These are phyloP conservation scores for pig (Sus scrofa) DNA, from an alignment of 2,113 vertebrate species.

Conservation along the genomic window DNA sequence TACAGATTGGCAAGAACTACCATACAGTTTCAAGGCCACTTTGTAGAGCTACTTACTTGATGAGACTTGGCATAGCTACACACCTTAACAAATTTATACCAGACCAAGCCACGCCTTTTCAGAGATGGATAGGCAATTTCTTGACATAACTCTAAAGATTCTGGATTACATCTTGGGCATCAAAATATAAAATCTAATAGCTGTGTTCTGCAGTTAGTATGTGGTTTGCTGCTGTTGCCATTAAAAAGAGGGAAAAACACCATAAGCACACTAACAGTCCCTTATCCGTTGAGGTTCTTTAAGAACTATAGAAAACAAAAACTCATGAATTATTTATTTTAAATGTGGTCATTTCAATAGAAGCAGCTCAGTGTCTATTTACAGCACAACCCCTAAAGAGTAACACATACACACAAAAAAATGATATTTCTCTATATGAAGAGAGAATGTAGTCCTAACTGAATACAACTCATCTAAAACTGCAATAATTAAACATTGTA, in stretches of 20 bases:
- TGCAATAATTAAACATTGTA: not conserved
- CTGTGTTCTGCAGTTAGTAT: not conserved
- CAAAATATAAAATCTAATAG: conserved; percentile 39
- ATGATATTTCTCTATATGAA: not conserved
- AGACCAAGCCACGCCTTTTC: not conserved
- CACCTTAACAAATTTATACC: not conserved
- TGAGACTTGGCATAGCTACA: not conserved
- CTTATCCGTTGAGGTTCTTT: not conserved
- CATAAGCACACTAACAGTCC: not conserved
- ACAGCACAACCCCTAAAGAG: not conserved
- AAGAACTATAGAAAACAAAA: conserved; percentile 55
- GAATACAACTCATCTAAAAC: not conserved
- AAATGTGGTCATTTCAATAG: conserved; percentile 13
- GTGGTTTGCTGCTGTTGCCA: not conserved
- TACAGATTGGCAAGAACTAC: not conserved
- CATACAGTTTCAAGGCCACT: not conserved
- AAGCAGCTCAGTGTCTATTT: not conserved
- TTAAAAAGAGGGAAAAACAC: not conserved
- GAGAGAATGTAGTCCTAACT: not conserved
- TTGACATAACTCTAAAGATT: conserved; percentile 7
- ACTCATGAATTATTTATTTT: conserved; percentile 47
- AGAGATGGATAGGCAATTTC: not conserved
- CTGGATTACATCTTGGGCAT: not conserved
- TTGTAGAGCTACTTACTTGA: not conserved
- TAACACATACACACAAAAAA: not conserved